Evolutionary conservation across 2,113 vertebrate species (phyloP), one percentile per base, ranked within the genome.

Genomic region (Salvelinus namaycush): DNA sequence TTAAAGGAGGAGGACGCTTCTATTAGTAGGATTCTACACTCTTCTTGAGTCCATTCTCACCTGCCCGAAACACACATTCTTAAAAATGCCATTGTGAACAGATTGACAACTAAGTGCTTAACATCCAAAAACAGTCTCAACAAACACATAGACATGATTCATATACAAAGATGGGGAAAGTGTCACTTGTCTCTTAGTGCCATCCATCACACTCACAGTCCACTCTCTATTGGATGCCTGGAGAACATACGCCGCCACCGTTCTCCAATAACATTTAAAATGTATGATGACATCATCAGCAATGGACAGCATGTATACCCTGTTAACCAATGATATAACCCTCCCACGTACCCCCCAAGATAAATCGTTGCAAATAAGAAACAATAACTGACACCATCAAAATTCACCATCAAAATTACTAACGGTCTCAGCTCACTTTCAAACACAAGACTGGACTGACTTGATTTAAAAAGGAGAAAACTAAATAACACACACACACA

Each of bases 241-340:
- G 84, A 70, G 70, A 81, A 79, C 82, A 79, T 79, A 71, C 73
- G 81, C 73, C 79, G 72, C 76, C 27, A 44, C 77, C 16, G n/a
- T 69, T 81, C 73, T 80, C 82, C 24, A 76, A 76, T 83, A 79
- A 80, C 76, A 78, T 73, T 66, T 77, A 22, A 1, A 79, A 88
- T 59, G 84, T 82, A 79, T 83, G 83, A 84, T 71, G 77, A 89
- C 84, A 87, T 86, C 85, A 86, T 54, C 51, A 54, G 84, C 78
- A 84, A 86, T 70, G 59, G 86, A 91, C 83, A 81, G 81, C 81
- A 84, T 81, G 84, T 89, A 88, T 91, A 94, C 92, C 93, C 91
- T 94, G 93, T 93, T 92, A 93, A 94, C 92, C 91, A 92, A 88
- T 84, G 86, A 92, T 86, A 89, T 86, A 83, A 87, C 86, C 68